phyloP scores from a whole-genome alignment of 2,113 vertebrate species.

The Petromus typicus region DNA sequence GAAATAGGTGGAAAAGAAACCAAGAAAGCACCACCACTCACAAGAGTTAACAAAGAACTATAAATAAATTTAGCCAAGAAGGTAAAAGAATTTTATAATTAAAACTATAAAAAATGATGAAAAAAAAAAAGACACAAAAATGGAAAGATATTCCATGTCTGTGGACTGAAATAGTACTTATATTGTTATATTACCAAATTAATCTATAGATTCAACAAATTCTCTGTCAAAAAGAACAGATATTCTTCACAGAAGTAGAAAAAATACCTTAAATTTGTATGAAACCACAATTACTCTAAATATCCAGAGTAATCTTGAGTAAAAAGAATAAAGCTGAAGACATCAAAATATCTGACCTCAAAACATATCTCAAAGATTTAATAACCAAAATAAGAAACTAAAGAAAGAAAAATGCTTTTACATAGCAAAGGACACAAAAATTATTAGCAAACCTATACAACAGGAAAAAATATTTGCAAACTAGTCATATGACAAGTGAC shows the following conservation, averaged over 20 bases:
- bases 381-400: not conserved
- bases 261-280: not conserved
- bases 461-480: not conserved
- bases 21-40: no score
- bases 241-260: not conserved
- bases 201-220: not conserved
- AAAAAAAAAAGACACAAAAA: not conserved
- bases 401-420: not conserved
- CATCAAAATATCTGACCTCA: not conserved
- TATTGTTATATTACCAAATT: not conserved
- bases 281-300: not conserved
- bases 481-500: not conserved
- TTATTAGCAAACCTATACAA: not conserved
- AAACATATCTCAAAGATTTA: not conserved
- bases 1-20: no score
- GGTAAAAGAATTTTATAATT: no score
- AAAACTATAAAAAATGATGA: not conserved
- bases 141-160: not conserved
- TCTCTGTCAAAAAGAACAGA: not conserved
- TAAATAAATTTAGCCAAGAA: no score
- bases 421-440: not conserved
- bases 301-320: not conserved
- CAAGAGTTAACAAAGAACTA: no score
- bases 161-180: not conserved
- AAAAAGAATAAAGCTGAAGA: not conserved